phyloP scores from a whole-genome alignment of 2,113 vertebrate genomes.

The Chloroceryle aenea region DNA sequence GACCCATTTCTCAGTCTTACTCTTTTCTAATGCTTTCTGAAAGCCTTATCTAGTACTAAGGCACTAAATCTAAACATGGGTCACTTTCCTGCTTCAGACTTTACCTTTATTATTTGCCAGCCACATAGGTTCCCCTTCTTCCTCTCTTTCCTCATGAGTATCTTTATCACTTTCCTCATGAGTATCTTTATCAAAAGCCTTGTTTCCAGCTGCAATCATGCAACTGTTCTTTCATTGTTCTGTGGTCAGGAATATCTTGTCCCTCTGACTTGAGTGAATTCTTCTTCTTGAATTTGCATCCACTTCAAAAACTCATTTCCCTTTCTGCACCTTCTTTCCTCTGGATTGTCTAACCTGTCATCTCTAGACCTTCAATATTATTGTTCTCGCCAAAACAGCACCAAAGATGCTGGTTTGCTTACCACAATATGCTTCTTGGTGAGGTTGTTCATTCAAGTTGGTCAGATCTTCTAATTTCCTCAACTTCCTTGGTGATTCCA shows the following conservation, averaged over 20 bases:
- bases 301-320: neutral
- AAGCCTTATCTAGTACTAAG: neutral
- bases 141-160: neutral
- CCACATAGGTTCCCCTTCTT: neutral
- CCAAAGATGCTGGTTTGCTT: neutral
- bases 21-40: neutral
- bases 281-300: neutral
- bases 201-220: neutral
- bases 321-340: neutral
- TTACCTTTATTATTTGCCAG: neutral
- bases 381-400: neutral
- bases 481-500: neutral
- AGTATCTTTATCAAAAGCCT: neutral
- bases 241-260: neutral
- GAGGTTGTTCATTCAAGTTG: neutral
- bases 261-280: neutral
- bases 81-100: neutral
- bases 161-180: neutral
- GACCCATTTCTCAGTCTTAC: neutral
- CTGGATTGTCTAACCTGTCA: neutral
- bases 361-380: neutral
- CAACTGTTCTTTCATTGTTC: neutral
- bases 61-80: no score
- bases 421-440: neutral
- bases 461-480: neutral